phyloP scores from a whole-genome alignment of 2,888 invertebrate species.

The Parnassius glacialis region DNA sequence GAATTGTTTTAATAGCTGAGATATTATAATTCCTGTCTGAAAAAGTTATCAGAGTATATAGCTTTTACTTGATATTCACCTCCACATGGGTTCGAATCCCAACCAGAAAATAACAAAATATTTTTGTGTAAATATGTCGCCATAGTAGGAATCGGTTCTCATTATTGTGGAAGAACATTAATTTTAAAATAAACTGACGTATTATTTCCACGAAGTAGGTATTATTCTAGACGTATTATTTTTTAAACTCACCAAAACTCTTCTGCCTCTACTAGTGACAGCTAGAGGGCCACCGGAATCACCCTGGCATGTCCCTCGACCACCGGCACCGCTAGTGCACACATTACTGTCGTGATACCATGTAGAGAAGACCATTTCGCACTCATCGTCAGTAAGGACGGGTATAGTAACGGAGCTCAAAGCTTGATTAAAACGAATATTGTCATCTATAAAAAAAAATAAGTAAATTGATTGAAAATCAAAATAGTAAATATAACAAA shows the following conservation, averaged over 20 bases:
- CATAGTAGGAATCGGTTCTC: neutral
- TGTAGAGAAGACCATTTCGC: slow-evolving; percentile 37
- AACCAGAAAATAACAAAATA: too few relatives aligned
- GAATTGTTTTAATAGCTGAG: too few relatives aligned
- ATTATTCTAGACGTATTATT: neutral
- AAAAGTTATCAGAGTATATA: too few relatives aligned
- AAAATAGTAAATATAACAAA: neutral
- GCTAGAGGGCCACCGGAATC: slow-evolving; percentile 43
- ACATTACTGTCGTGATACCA: slow-evolving; percentile 42
- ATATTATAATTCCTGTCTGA: too few relatives aligned
- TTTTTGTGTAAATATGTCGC: too few relatives aligned
- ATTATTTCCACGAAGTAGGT: too few relatives aligned
- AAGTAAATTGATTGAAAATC: slow-evolving; percentile 1
- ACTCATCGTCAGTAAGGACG: slow-evolving; percentile 47
- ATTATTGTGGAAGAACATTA: neutral
- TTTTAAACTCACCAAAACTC: slow-evolving; percentile 8
- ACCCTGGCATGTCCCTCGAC: slow-evolving; percentile 46
- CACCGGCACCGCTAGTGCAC: slow-evolving; percentile 53
- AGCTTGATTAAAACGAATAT: slow-evolving; percentile 38
- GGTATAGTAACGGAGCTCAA: slow-evolving; percentile 48
- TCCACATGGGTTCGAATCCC: too few relatives aligned
- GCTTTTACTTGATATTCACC: too few relatives aligned
- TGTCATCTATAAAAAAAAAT: slow-evolving; percentile 35
- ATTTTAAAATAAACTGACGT: neutral
- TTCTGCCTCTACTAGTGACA: slow-evolving; percentile 5